Conservation (phyloP, 2,888 invertebrate genomes). For the Parapristionchus giblindavisi region DNA sequence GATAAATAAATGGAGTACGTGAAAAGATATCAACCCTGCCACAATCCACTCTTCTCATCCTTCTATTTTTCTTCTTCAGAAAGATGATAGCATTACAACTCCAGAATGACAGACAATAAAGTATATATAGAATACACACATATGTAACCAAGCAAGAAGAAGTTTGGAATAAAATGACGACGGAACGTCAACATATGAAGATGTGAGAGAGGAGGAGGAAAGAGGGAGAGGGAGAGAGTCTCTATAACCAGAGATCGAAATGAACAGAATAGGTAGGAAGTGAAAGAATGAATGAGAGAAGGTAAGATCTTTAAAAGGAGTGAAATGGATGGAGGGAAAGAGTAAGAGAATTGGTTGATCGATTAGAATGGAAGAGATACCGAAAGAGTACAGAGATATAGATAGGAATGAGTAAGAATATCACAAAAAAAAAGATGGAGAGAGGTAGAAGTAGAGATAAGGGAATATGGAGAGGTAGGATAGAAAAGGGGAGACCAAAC, state of each 20-base stretch:
- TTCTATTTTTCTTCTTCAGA: no score
- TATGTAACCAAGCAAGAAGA: not conserved
- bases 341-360: not conserved
- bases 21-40: not conserved
- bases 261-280: conserved; percentile 22
- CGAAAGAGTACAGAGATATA: not conserved
- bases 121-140: not conserved
- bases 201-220: not conserved
- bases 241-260: conserved; percentile 23
- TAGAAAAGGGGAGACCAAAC: not conserved
- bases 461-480: not conserved
- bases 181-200: not conserved
- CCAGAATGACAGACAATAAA: not conserved
- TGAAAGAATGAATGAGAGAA: conserved; percentile 4
- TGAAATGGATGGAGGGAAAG: not conserved
- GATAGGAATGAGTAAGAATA: not conserved
- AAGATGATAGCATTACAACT: not conserved
- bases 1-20: not conserved
- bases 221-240: not conserved
- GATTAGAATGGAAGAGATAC: not conserved
- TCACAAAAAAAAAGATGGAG: not conserved
- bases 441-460: not conserved
- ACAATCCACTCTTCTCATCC: no score
- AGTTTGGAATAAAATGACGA: not conserved
- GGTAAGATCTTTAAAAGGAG: not conserved